phyloP scores from a whole-genome alignment of 2,888 invertebrate genomes.

The Philhelius pedissequus region DNA sequence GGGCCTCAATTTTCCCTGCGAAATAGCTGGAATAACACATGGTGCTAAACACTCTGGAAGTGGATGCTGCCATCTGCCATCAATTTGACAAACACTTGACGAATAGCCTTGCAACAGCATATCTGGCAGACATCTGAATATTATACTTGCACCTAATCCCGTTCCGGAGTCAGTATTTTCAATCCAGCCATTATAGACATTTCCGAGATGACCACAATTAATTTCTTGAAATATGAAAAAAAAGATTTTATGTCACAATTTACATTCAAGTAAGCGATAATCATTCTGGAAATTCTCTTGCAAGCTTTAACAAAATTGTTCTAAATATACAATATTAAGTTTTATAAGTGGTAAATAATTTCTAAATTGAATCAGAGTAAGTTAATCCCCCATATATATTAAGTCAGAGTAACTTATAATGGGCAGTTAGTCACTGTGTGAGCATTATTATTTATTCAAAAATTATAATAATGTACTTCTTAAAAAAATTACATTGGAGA shows the following conservation, averaged over 20 bases:
- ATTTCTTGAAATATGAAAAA: constrained; percentile 85
- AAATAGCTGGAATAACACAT: constrained; percentile 94
- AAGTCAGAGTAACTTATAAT: too few relatives aligned
- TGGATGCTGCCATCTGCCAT: constrained; percentile 96
- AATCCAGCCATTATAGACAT: constrained; percentile 96
- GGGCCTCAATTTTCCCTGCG: constrained; percentile 86
- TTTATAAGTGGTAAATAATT: too few relatives aligned
- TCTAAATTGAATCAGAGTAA: too few relatives aligned
- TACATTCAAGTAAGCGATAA: background rate
- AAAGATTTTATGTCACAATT: background rate
- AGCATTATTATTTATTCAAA: too few relatives aligned
- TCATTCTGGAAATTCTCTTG: too few relatives aligned
- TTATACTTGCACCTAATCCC: constrained; percentile 93
- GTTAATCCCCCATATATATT: too few relatives aligned
- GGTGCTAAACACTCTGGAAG: constrained; percentile 95
- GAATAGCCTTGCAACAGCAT: constrained; percentile 94
- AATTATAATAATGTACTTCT: too few relatives aligned
- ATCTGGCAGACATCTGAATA: constrained; percentile 94
- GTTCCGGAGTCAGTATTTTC: constrained; percentile 94
- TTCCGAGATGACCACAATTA: constrained; percentile 96
- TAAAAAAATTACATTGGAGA: too few relatives aligned
- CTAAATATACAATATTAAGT: too few relatives aligned
- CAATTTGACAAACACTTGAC: constrained; percentile 94
- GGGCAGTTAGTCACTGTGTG: too few relatives aligned
- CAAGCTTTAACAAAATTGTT: too few relatives aligned